A percentile compares a stretch with the other conserved stretches of the same genome.
Conservation (phyloP, 2,888 invertebrate genomes). For the Epinotia brunnichana region DNA sequence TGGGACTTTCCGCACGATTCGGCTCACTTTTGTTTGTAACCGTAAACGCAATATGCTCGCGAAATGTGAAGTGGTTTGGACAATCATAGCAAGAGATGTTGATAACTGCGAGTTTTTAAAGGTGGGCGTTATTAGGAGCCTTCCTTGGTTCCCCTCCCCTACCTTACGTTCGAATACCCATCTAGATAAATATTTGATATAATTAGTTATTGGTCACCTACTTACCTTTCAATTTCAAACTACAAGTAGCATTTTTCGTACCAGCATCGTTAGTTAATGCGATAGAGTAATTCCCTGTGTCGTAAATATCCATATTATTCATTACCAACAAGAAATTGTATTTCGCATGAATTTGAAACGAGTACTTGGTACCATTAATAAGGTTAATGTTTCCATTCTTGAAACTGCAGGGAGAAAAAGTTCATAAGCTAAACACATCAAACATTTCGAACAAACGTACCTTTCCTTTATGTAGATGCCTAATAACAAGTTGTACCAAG, state of each 20-base stretch:
- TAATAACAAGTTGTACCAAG: too few species aligned
- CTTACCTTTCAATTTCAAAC: conserved; percentile 59
- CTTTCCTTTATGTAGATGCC: neutral
- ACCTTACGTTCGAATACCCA: too few species aligned
- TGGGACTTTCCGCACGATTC: too few species aligned
- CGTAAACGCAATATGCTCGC: too few species aligned
- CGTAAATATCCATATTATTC: conserved; percentile 52
- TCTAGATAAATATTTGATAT: too few species aligned
- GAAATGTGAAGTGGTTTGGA: too few species aligned
- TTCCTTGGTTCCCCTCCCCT: too few species aligned
- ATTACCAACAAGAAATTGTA: conserved; percentile 53
- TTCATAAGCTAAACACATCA: conserved; percentile 16
- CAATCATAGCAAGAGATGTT: too few species aligned
- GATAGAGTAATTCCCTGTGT: conserved; percentile 68
- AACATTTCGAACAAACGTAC: neutral
- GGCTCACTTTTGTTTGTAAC: too few species aligned
- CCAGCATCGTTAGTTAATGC: conserved; percentile 57
- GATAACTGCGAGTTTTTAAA: too few species aligned
- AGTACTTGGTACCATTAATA: conserved; percentile 51
- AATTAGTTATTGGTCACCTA: neutral
- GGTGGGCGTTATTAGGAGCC: too few species aligned
- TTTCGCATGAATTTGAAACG: neutral
- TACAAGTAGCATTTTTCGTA: conserved; percentile 51
- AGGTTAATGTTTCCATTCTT: conserved; percentile 16
- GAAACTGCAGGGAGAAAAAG: conserved; percentile 12